Conservation (phyloP, 1,140 invertebrate genomes). For the Micrasema minimum region DNA sequence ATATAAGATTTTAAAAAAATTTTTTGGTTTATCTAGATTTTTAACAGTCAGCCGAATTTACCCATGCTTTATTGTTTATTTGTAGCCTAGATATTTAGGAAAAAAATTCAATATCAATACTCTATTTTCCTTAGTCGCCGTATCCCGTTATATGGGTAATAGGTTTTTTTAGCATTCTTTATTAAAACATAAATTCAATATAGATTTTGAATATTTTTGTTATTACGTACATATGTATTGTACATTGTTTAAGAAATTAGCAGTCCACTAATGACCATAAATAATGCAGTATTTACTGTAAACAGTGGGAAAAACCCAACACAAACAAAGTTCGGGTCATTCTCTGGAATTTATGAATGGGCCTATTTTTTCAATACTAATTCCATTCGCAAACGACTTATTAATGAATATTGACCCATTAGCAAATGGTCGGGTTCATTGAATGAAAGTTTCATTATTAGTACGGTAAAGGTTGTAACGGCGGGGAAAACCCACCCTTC, state of each 20-base stretch:
- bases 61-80: too few relatives aligned
- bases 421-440: not conserved
- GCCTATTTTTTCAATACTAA: too few relatives aligned
- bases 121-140: too few relatives aligned
- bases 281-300: constrained; percentile 12
- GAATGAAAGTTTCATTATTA: constrained; percentile 17
- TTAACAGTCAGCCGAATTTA: too few relatives aligned
- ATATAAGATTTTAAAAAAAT: too few relatives aligned
- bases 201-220: too few relatives aligned
- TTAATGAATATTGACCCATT: not conserved
- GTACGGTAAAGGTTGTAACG: not conserved
- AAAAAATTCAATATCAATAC: too few relatives aligned
- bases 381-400: constrained; percentile 6
- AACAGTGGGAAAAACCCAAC: constrained; percentile 22
- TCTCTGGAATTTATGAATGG: constrained; percentile 11
- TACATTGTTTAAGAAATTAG: not conserved
- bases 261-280: not conserved
- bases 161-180: too few relatives aligned
- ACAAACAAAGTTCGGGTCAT: not conserved
- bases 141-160: too few relatives aligned
- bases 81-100: too few relatives aligned
- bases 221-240: not conserved
- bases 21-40: too few relatives aligned
- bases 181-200: too few relatives aligned
- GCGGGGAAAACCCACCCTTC: not conserved